Percentiles rank a stretch among this genome's conserved stretches.
These are phyloP conservation scores for Cirrhinus mrigala DNA, from an alignment of 2,797 vertebrate genomes.

Conservation along the genomic window DNA sequence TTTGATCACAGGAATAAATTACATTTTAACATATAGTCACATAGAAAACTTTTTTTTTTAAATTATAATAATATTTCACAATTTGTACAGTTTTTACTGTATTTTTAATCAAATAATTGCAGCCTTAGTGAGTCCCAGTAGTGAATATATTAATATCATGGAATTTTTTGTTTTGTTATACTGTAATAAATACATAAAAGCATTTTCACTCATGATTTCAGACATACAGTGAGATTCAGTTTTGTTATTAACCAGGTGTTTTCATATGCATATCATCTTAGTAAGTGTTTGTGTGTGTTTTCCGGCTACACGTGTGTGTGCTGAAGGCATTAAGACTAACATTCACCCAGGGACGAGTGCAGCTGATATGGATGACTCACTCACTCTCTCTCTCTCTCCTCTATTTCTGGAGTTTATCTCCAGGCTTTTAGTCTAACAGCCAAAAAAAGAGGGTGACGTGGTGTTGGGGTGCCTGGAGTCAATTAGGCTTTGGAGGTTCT, in stretches of 20 bases:
- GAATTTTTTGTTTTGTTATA: too few species aligned
- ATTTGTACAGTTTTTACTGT: too few species aligned
- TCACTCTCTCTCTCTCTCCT: slow-evolving; percentile 60
- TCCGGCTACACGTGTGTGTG: slow-evolving; percentile 17
- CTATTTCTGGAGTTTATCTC: slow-evolving; percentile 77
- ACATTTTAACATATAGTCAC: too few species aligned
- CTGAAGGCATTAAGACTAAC: slow-evolving; percentile 49
- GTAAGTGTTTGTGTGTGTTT: slow-evolving; percentile 30
- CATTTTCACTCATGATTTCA: too few species aligned
- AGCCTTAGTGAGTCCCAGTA: too few species aligned
- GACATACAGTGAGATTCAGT: neutral
- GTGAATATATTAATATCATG: too few species aligned
- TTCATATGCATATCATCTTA: neutral
- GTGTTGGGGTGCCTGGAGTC: slow-evolving; percentile 42
- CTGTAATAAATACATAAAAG: too few species aligned
- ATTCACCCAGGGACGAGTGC: slow-evolving; percentile 48
- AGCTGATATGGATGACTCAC: slow-evolving; percentile 75
- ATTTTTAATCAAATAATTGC: too few species aligned
- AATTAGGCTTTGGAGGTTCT: slow-evolving; percentile 35
- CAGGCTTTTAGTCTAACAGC: slow-evolving; percentile 66
- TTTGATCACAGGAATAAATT: too few species aligned
- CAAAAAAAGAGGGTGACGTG: slow-evolving; percentile 55
- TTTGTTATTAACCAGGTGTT: slow-evolving; percentile 57
- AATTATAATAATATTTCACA: too few species aligned
- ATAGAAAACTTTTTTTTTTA: too few species aligned